Conservation (phyloP, 2,888 invertebrate species). For the Trichogramma dendrolimi region DNA sequence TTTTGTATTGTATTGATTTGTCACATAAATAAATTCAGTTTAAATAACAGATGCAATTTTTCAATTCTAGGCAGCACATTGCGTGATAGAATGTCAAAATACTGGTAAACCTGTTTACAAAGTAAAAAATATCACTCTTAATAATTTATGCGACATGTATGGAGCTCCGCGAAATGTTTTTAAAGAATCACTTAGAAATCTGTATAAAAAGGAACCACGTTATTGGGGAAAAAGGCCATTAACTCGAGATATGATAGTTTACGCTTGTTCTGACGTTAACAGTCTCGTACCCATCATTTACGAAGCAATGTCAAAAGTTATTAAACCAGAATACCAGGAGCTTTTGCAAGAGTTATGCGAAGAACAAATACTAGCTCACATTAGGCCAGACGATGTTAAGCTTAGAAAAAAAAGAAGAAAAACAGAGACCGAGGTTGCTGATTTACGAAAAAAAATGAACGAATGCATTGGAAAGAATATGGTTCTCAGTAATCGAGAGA, state of each 20-base stretch:
- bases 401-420: slow-evolving; percentile 83
- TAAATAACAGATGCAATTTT: slow-evolving; percentile 7
- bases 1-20: not conserved
- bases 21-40: not conserved
- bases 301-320: slow-evolving; percentile 65
- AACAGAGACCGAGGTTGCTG: slow-evolving; percentile 85
- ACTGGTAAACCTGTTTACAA: slow-evolving; percentile 89
- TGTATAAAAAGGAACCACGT: slow-evolving; percentile 78
- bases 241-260: slow-evolving; percentile 85
- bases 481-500: slow-evolving; percentile 87
- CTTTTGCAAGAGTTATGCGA: slow-evolving; percentile 81
- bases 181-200: slow-evolving; percentile 84
- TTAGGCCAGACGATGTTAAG: slow-evolving; percentile 81
- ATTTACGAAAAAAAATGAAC: slow-evolving; percentile 75
- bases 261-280: slow-evolving; percentile 84
- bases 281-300: slow-evolving; percentile 82
- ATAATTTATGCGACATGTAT: slow-evolving; percentile 85
- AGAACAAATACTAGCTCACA: slow-evolving; percentile 77
- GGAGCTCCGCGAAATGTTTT: slow-evolving; percentile 84
- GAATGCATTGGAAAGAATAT: slow-evolving; percentile 76
- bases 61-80: slow-evolving; percentile 70
- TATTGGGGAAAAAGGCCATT: slow-evolving; percentile 88
- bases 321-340: slow-evolving; percentile 67
- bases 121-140: slow-evolving; percentile 87
- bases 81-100: slow-evolving; percentile 85